phyloP scores from a whole-genome alignment of 2,113 vertebrate species.

The Ameiurus melas region DNA sequence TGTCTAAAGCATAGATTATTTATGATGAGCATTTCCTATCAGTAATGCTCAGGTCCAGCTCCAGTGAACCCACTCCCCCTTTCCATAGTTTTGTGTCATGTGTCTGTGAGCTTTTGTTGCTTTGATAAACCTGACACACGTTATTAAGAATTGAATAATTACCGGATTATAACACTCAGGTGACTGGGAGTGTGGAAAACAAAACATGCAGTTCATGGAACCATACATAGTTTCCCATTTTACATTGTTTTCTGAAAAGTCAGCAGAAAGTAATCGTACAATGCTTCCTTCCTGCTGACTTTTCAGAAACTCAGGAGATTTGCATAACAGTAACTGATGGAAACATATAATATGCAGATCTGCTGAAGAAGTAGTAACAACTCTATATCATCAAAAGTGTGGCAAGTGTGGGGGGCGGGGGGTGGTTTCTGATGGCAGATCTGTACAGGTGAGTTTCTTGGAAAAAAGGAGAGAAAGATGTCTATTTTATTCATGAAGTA shows the following conservation, averaged over 20 bases:
- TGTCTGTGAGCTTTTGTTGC: background rate
- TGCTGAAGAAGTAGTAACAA: background rate
- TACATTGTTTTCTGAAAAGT: constrained; percentile 9
- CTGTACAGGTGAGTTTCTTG: background rate
- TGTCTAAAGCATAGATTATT: background rate
- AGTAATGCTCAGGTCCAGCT: background rate
- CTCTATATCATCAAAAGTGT: background rate
- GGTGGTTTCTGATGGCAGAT: background rate
- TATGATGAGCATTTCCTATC: background rate
- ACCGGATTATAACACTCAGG: background rate
- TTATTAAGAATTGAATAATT: background rate
- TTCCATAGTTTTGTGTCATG: background rate
- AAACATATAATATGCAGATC: constrained; percentile 19
- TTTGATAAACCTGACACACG: background rate
- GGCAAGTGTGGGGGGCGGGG: too few relatives aligned
- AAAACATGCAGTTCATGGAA: background rate
- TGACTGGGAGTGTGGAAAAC: background rate
- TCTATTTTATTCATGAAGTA: background rate
- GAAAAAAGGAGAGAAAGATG: background rate
- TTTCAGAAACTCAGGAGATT: background rate
- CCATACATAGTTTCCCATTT: background rate
- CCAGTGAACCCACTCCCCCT: background rate
- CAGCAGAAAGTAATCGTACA: background rate
- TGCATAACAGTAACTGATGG: constrained; percentile 17
- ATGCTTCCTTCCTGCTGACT: background rate